Base-by-base conservation (phyloP, 2,113 vertebrate species). In the Gadus macrocephalus region DNA sequence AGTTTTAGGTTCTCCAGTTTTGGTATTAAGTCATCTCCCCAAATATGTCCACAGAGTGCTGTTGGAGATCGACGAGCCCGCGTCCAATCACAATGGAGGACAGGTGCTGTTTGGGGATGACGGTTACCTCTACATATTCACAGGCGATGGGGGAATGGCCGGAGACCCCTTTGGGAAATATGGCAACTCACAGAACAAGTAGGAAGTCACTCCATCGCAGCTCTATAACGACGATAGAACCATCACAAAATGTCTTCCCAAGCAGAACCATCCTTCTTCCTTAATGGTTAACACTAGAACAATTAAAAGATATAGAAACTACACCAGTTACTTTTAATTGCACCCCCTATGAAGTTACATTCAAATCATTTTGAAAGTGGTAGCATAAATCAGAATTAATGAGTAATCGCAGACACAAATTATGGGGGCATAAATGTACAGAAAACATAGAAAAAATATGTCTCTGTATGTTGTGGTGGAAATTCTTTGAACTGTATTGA, bases 181-280 rank as follows among this genome's bases (percentile, higher is more conserved):
- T 72, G 97, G 97, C 81, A 99, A 99, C 4, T 89, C 96, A 9
- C 97, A 98, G 79, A 99, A 99, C 93, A 98, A 95, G 97, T 98
- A 90, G 81, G 94, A 19, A 62, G 4, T 15, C 14, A 5, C 20
- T 19, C n/a, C 20, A 3, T 61, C 12, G 59, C n/a, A 22, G 42
- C 11, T 49, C 42, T 49, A 49, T 49, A 49, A 49, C 42, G 7
- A 49, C 55, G n/a, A 17, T 5, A n/a, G 4, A 9, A 58, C 55
- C 3, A 17, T 58, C n/a, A 58, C 55, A 16, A 58, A 1, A n/a
- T n/a, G 55, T 17, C 16, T 58, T 58, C 15, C 42, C 42, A 12
- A 12, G 38, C 1, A 42, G 38, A 8, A 6, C 8, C 42, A 49
- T 49, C 31, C 31, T 35, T 35, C 31, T 35, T 35, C 31, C 31